Evolutionary conservation across 2,797 vertebrate genomes (phyloP), one percentile per base, ranked within the genome.

Genomic region (Sebastes aleutianus): DNA sequence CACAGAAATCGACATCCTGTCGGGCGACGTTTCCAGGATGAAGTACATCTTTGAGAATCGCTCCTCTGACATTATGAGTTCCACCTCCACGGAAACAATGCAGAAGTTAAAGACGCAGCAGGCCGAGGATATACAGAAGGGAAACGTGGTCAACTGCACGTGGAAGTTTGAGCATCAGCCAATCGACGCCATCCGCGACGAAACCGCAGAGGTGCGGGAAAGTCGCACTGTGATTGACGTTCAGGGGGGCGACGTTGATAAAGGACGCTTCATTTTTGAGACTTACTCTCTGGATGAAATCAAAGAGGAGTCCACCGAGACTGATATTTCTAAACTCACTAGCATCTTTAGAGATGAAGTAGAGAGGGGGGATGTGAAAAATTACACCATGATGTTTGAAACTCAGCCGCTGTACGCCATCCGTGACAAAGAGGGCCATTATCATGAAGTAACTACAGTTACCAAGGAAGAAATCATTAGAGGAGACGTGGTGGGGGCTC

Each of bases 351-450:
- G 94, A 79, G 94, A 96, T 36, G 96, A 97, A 61, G 92, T 87
- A 54, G 95, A 96, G 66, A 97, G 91, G 61, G 97, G 97, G 58
- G 94, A 98, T 27, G 97, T 98, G 39, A 98, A 97, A 91, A 97
- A 96, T 85, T 98, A 98, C 83, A 97, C 95, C 66, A 96, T 98
- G 97, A 96, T 98, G 93, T 98, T 99, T 93, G 98, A 99, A 95
- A 97, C 95, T 13, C 97, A 98, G 83, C 97, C 98, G 0, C 95
- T 99, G 5, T 98, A 98, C 80, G 97, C 98, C 54, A 97, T 99
- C 75, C 83, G 93, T 78, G 98, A 99, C 93, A 96, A 95, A 91
- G 97, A 97, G 82, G 98, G 98, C 10, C 95, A 94, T 93, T 98
- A 96, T 87, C 97, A 99, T 70, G 97, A 99, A 92, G 97, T 99